Percentiles rank a stretch among this genome's conserved stretches.
Conservation (phyloP, 2,797 vertebrate genomes). For the Halcyon chelicuti region DNA sequence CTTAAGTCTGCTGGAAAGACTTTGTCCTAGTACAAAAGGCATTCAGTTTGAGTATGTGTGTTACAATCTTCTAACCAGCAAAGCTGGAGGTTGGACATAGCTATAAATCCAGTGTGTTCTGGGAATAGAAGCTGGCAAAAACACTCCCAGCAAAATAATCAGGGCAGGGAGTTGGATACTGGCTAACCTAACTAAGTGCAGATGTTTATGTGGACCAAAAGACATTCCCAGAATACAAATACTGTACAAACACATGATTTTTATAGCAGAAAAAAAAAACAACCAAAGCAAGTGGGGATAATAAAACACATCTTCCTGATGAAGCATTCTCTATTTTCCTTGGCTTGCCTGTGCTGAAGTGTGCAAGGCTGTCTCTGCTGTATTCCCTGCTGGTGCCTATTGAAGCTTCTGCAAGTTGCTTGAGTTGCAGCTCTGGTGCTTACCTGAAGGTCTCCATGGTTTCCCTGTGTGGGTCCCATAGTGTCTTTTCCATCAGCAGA, state of each 20-base stretch:
- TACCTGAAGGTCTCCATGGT: neutral
- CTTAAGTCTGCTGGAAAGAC: constrained; percentile 33
- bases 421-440: neutral
- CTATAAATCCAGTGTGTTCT: constrained; percentile 46
- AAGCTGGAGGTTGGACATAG: constrained; percentile 11
- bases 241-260: constrained; percentile 16
- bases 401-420: neutral
- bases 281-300: neutral
- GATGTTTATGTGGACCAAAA: constrained; percentile 57
- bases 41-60: neutral
- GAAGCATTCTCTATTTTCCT: neutral
- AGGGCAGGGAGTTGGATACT: constrained; percentile 37
- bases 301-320: constrained; percentile 11
- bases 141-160: constrained; percentile 47
- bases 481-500: neutral
- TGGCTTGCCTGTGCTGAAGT: neutral
- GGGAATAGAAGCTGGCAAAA: constrained; percentile 69
- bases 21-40: neutral
- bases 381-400: neutral
- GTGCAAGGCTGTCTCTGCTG: neutral
- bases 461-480: neutral
- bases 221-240: constrained; percentile 46
- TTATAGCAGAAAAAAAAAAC: neutral
- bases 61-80: constrained; percentile 12
- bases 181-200: constrained; percentile 21